Evolutionary conservation across 2,797 vertebrate species (phyloP), one percentile per base, ranked within the genome.

Genomic region (Valencia hispanica): DNA sequence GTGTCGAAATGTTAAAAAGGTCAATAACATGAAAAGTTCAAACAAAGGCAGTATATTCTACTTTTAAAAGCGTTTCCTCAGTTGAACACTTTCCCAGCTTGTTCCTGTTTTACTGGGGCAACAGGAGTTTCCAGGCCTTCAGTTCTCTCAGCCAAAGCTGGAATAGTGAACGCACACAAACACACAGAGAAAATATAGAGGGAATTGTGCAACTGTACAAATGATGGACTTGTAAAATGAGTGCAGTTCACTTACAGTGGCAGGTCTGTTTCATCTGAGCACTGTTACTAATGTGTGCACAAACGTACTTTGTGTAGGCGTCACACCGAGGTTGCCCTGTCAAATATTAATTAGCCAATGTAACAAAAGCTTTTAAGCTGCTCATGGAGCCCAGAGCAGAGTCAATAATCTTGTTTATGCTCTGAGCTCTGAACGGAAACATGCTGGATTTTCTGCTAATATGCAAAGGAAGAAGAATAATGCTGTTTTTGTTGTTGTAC

Each of bases 281-380:
- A 11, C 48, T 20, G 18, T 69, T 47, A 61, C 36, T 45, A 2
- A 36, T 0, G 34, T 15, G 70, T 0, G 47, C 14, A 39, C 27
- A 34, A 27, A 27, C 2, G 41, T 66, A n/a, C n/a, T 36, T 41
- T 41, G 22, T n/a, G 45, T 70, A 18, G 1, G 27, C 12, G 18
- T 41, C 66, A 68, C 15, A 4, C 48, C 20, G 22, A n/a, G 53
- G 51, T 53, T 50, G 61, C 43, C 6, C 34, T 55, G 74, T 88
- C 65, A 89, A 89, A 80, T 88, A 89, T 91, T 87, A 85, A 91
- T 81, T 65, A 90, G 80, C 55, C n/a, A n/a, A 50, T 0, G 2
- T 83, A 74, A 77, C 74, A 70, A 71, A 55, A 51, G 41, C 41
- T 41, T 63, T 78, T 80, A 55, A 79, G 74, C 68, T 45, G 63